These are phyloP conservation scores for Premnoplex brunnescens DNA, from an alignment of 2,797 vertebrate species.

Conservation along the genomic window DNA sequence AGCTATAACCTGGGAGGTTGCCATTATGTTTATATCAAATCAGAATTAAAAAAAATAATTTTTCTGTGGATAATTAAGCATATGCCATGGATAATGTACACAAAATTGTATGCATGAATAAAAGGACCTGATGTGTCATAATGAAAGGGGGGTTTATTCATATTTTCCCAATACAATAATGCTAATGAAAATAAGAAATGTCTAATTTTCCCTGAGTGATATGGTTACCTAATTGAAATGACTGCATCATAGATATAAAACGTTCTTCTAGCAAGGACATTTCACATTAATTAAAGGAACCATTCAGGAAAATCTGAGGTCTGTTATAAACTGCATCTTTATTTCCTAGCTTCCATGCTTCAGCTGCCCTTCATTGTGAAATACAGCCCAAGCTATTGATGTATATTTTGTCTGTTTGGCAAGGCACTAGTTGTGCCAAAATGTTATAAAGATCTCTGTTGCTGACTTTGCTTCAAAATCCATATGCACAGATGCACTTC, in stretches of 20 bases:
- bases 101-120: not conserved
- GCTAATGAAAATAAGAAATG: not conserved
- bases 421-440: not conserved
- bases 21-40: not conserved
- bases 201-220: not conserved
- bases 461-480: not conserved
- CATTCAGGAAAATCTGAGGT: not conserved
- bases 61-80: not conserved
- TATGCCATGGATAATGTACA: not conserved
- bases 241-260: not conserved
- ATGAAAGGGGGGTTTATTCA: not conserved
- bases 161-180: not conserved
- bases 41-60: not conserved
- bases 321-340: not conserved
- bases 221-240: not conserved
- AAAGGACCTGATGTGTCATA: not conserved
- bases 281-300: not conserved
- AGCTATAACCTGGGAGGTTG: not conserved
- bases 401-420: not conserved
- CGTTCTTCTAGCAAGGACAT: not conserved
- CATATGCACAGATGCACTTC: not conserved
- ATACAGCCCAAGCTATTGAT: not conserved
- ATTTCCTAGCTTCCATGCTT: not conserved
- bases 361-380: not conserved
- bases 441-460: not conserved